Base-by-base conservation (phyloP, 23 tunicate genomes). In the Phallusia fumigata region DNA sequence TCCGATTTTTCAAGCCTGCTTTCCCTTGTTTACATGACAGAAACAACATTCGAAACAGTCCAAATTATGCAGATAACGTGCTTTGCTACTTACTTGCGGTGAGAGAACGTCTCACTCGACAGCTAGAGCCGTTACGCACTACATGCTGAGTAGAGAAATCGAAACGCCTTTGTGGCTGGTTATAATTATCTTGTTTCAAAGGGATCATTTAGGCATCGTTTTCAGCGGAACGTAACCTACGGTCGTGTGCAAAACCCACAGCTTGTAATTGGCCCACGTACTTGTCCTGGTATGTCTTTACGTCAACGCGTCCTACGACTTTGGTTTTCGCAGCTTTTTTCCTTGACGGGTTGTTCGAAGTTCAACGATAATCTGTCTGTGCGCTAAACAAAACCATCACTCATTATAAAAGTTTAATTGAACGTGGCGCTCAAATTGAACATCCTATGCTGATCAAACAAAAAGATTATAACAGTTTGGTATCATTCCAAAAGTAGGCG, bases 221-320 rank as follows among this genome's bases (percentile, higher is more conserved):
- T 58, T 21, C 69, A 24, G 69, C 28, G 69, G 28, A 58, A 58
- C 69, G 69, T 58, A 11, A 22, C 69, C 26, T 21, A 58, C 28
- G 69, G 28, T 22, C 69, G 69, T 58, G 69, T 58, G 69, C 69
- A 58, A 58, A 58, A 58, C 69, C 28, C 69, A 24, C 26, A 22
- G 69, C 69, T 58, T 24, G 69, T 24, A 58, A 58, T 58, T 58
- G 69, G 69, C 69, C 69, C 69, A 58, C 69, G 69, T 58, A 22
- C 28, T 58, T 24, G 69, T 22, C 28, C 28, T 58, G 69, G 69
- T 13, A 24, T 8, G 69, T 24, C 28, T 11, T 58, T 58, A 58
- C 69, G 28, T 40, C 47, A 40, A 40, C 10, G 47, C 8, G 47
- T 10, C 47, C 47, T 5, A 10, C 47, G 47, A 40, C 5, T 5